phyloP scores from a whole-genome alignment of 2,113 vertebrate genomes.

The Seriola aureovittata region DNA sequence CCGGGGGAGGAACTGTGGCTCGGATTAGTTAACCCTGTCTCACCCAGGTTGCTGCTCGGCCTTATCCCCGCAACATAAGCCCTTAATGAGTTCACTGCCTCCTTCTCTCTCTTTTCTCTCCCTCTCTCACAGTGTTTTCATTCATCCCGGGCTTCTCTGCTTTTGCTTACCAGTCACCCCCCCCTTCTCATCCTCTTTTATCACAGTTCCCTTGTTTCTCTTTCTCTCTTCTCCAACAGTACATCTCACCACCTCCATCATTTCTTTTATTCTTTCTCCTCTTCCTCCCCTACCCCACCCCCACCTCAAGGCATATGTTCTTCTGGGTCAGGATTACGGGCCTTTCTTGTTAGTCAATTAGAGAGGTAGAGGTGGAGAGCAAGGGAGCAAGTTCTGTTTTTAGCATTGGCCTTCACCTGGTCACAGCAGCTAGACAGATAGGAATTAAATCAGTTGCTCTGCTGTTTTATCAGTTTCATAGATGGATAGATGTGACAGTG shows the following conservation, averaged over 20 bases:
- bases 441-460: not conserved
- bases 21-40: slow-evolving; percentile 80
- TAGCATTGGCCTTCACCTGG: not conserved
- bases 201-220: slow-evolving; percentile 1
- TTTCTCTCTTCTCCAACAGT: not conserved
- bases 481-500: not conserved
- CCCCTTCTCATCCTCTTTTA: not conserved
- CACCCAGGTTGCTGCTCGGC: slow-evolving; percentile 58
- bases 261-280: not conserved
- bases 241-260: not conserved
- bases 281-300: not conserved
- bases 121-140: slow-evolving; percentile 31
- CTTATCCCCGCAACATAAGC: slow-evolving; percentile 70
- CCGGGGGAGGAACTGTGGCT: slow-evolving; percentile 60
- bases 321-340: slow-evolving; percentile 63
- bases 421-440: not conserved
- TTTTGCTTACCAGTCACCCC: slow-evolving; percentile 18
- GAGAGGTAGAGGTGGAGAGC: slow-evolving; percentile 20
- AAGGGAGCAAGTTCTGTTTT: not conserved
- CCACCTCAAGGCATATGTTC: slow-evolving; percentile 57
- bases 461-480: not conserved
- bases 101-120: slow-evolving; percentile 16
- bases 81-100: slow-evolving; percentile 71
- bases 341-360: slow-evolving; percentile 61
- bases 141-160: slow-evolving; percentile 20